A percentile compares a stretch with the other conserved stretches of the same genome.
These are phyloP conservation scores for Lochmaea capreae DNA, from an alignment of 2,888 invertebrate species.

Conservation along the genomic window DNA sequence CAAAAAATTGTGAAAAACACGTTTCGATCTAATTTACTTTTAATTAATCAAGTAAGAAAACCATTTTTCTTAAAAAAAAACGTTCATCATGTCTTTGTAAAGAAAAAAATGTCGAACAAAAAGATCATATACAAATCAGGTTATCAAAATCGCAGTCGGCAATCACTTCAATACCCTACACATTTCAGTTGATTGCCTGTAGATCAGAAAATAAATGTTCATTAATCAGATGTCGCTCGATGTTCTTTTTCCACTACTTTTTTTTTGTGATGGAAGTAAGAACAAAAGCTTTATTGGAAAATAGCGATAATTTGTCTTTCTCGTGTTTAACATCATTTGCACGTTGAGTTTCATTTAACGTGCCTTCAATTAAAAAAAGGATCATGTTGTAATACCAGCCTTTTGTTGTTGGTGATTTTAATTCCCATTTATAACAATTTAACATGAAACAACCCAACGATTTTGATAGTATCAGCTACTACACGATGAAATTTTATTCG, in stretches of 20 bases:
- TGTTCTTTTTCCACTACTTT: conserved; percentile 8
- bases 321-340: conserved; percentile 12
- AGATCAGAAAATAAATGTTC: not conserved
- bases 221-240: conserved; percentile 7
- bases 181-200: conserved; percentile 11
- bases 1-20: no score
- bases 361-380: not conserved
- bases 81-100: not conserved
- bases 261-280: not conserved
- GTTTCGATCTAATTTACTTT: not conserved
- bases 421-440: not conserved
- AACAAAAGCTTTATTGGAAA: conserved; percentile 7
- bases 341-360: not conserved
- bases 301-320: conserved; percentile 16
- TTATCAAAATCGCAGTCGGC: not conserved
- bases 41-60: not conserved
- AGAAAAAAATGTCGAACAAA: not conserved
- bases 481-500: no score
- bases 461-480: no score
- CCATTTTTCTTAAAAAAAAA: not conserved
- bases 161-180: not conserved
- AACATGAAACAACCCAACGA: no score
- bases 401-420: not conserved
- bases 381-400: not conserved
- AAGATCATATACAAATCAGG: not conserved